These are phyloP conservation scores for Nomada hirtipes DNA, from an alignment of 2,888 invertebrate species.

Conservation along the genomic window DNA sequence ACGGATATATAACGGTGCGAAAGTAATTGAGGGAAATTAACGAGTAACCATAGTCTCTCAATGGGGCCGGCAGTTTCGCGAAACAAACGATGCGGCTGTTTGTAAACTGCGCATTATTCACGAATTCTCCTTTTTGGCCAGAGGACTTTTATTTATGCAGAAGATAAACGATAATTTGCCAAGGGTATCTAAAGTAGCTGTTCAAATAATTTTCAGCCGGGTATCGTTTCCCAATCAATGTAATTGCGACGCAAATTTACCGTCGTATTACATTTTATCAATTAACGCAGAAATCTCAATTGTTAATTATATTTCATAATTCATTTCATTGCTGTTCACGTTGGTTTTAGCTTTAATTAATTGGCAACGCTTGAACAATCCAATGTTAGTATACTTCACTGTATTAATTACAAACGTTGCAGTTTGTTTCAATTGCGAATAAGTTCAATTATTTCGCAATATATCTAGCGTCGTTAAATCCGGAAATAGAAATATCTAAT, in stretches of 20 bases:
- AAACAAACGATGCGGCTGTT: slow-evolving; percentile 6
- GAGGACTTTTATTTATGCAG: neutral
- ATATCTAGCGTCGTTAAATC: neutral
- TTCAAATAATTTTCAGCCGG: too few species aligned
- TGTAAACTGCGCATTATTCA: slow-evolving; percentile 10
- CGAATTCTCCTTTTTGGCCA: neutral
- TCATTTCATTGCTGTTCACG: neutral
- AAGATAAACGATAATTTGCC: neutral
- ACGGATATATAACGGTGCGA: slow-evolving; percentile 30
- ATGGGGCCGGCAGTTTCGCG: slow-evolving; percentile 7
- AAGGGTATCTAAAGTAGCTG: neutral
- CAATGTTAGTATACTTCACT: neutral
- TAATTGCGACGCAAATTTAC: neutral
- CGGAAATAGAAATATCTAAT: too few species aligned
- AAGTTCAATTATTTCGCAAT: neutral
- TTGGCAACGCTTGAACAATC: neutral
- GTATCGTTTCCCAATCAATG: too few species aligned
- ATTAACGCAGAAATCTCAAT: neutral
- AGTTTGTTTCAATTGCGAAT: neutral
- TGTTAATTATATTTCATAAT: neutral
- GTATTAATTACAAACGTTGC: neutral
- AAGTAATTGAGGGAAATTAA: slow-evolving; percentile 52
- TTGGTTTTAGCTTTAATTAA: slow-evolving; percentile 3
- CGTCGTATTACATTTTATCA: neutral
- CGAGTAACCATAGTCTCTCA: neutral